Evolutionary conservation across 1,140 invertebrate genomes (phyloP).

Genomic region (Papilio dardanus): DNA sequence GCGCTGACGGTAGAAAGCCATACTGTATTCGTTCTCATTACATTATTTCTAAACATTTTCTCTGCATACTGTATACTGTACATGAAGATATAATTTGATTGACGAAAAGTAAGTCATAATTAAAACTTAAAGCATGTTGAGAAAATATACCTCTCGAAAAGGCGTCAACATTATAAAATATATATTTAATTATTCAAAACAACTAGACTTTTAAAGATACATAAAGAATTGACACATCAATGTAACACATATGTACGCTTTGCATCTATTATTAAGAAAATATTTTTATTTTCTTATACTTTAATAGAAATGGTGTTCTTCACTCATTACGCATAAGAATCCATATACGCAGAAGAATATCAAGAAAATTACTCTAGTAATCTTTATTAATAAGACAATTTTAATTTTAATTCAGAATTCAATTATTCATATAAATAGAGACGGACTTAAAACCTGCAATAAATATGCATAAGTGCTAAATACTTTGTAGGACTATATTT

Average conservation of each 20-base stretch:
- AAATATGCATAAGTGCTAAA: slow-evolving; percentile 46
- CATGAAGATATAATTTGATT: not conserved
- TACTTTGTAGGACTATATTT: slow-evolving; percentile 1
- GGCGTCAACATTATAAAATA: not conserved
- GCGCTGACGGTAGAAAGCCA: too few species aligned
- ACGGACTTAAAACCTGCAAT: slow-evolving; percentile 52
- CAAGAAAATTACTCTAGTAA: slow-evolving; percentile 19
- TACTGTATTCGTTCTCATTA: too few species aligned
- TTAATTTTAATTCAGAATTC: not conserved
- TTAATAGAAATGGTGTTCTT: slow-evolving; percentile 8
- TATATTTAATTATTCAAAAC: not conserved
- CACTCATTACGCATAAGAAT: not conserved
- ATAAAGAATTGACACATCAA: not conserved
- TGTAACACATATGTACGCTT: not conserved
- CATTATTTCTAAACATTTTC: too few species aligned
- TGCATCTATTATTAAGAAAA: not conserved
- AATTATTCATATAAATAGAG: slow-evolving; percentile 41
- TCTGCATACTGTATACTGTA: not conserved
- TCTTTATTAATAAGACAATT: slow-evolving; percentile 8
- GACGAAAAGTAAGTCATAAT: not conserved
- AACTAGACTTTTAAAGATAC: not conserved
- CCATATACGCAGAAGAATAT: not conserved
- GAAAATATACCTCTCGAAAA: not conserved
- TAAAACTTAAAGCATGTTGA: not conserved
- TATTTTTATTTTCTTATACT: not conserved